phyloP scores from a whole-genome alignment of 1,140 invertebrate species.

The Leguminivora glycinivorella region DNA sequence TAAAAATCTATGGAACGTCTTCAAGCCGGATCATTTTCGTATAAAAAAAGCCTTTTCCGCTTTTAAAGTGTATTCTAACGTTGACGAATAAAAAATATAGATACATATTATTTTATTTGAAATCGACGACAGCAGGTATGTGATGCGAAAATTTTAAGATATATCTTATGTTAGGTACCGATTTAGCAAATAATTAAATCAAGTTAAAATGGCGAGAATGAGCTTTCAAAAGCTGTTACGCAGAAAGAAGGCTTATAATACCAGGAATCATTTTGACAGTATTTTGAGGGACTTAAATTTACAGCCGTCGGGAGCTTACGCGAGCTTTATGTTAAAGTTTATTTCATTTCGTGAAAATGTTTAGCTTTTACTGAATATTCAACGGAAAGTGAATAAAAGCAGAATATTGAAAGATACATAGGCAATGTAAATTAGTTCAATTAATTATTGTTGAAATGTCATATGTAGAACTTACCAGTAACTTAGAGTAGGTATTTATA shows the following conservation, averaged over 20 bases:
- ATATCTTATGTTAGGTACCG: neutral
- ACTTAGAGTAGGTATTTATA: no score
- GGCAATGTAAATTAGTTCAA: neutral
- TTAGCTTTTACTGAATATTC: constrained; percentile 12
- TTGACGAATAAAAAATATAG: neutral
- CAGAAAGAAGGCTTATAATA: constrained; percentile 10
- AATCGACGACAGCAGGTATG: neutral
- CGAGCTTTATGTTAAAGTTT: constrained; percentile 10
- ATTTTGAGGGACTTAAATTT: constrained; percentile 7
- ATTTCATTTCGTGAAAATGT: constrained; percentile 14
- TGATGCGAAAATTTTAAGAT: neutral
- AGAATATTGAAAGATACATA: no score
- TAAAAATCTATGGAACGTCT: constrained; percentile 39
- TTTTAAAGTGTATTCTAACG: neutral
- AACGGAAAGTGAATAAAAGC: neutral
- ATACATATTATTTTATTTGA: neutral
- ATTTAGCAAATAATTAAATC: neutral
- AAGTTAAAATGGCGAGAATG: neutral
- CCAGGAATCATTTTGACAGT: constrained; percentile 14
- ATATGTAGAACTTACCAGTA: no score
- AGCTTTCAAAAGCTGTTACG: neutral
- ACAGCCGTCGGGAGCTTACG: constrained; percentile 24
- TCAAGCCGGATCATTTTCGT: constrained; percentile 34
- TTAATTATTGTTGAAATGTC: neutral
- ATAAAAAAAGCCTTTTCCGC: neutral